Base-by-base conservation (phyloP, 92 coral and sea anemone genomes). In the Siderastrea radians region DNA sequence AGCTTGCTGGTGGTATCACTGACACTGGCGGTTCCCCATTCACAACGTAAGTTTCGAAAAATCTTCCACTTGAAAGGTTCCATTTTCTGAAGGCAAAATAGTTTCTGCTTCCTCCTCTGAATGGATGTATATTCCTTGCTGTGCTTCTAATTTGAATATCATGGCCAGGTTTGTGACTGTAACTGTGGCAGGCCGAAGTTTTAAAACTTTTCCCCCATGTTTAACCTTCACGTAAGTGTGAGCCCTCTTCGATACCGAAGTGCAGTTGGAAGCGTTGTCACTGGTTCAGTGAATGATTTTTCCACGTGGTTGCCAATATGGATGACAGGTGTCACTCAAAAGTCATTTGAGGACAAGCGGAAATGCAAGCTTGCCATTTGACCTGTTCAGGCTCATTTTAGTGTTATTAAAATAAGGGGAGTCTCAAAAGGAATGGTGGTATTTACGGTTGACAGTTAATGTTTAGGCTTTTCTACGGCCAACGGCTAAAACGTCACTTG, bases 141-240 rank as follows among this genome's bases (percentile, higher is more conserved):
- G 62, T 43, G 72, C 65, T 47, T 89, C 84, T 46, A 89, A 72
- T 69, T 89, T 83, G 43, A 83, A 83, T 38, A 89, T 83, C 85
- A 83, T 83, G 3, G 89, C 82, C 68, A 77, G 45, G 68, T 77
- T 77, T 77, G 82, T 45, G 55, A 62, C 57, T 58, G 70, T 6
- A 61, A 49, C 61, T 43, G 82, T 61, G 59, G 75, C 69, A 50
- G 75, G 84, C 62, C 70, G 54, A 17, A 84, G 88, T 63, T 75
- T 84, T 64, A 84, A 63, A 74, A 51, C 64, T 72, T 74, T 62
- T 43, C 62, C 68, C 45, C 9, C 26, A 11, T n/a, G 77, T 73
- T 73, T 73, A 5, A 74, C 78, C 51, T 74, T 74, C 58, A 74
- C 62, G 7, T 74, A 74, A 49, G 78, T 50, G 78, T 74, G 78